These are phyloP conservation scores for Parasteatoda tepidariorum DNA, from an alignment of 1,140 invertebrate genomes.

Conservation along the genomic window DNA sequence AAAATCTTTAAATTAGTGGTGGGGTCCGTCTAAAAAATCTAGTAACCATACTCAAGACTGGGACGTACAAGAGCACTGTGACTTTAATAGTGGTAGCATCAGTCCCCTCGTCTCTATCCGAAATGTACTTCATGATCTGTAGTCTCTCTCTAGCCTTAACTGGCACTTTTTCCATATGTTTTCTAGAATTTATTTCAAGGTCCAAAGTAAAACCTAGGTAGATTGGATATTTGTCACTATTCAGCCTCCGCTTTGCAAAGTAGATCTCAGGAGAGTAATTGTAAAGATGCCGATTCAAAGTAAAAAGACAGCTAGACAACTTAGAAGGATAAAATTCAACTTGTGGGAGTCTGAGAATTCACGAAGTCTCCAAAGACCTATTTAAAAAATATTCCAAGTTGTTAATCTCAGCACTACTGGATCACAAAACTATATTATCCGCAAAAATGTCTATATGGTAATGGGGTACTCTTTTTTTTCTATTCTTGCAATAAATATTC, in stretches of 20 bases:
- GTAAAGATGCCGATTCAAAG: too few species aligned
- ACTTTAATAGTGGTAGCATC: not conserved
- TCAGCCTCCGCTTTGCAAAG: slow-evolving; percentile 14
- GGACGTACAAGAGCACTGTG: not conserved
- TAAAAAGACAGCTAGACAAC: too few species aligned
- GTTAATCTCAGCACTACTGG: not conserved
- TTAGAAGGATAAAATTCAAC: too few species aligned
- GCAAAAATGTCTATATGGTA: not conserved
- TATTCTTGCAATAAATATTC: not conserved
- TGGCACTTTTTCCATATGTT: too few species aligned
- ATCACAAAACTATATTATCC: not conserved
- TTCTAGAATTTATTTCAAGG: too few species aligned
- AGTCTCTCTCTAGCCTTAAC: too few species aligned
- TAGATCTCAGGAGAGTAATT: too few species aligned
- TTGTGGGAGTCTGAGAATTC: too few species aligned
- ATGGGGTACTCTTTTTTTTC: not conserved
- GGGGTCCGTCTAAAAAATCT: not conserved
- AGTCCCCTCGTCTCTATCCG: not conserved
- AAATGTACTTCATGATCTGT: not conserved
- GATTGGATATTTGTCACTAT: too few species aligned
- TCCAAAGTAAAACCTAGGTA: too few species aligned
- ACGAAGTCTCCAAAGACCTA: not conserved
- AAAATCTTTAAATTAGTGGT: too few species aligned
- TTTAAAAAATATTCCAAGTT: not conserved
- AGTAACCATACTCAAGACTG: not conserved